Evolutionary conservation across 2,888 invertebrate species (phyloP), one percentile per base, ranked within the genome.

Genomic region (Cecidostiba fungosa): DNA sequence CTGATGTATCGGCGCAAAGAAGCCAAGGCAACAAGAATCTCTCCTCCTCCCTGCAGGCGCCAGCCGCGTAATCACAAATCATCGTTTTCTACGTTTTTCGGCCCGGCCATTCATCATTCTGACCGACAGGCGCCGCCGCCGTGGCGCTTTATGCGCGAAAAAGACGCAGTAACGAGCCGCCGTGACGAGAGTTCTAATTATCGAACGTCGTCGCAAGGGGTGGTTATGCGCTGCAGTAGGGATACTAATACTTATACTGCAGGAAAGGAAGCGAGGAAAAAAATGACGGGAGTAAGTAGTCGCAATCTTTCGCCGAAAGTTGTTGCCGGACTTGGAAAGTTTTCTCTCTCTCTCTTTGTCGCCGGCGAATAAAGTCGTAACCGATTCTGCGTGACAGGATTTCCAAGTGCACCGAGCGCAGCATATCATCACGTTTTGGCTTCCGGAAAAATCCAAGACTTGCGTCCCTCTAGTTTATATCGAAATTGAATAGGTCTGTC

Each of bases 101-200:
- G 26, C 3, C 88, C 84, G 89, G 89, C 89, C 87, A 91, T 91
- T 90, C 88, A 91, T 91, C 91, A 91, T 91, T 88, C 86, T 88
- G 89, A 90, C 88, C 83, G 91, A 90, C 91, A 90, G 90, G 85
- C 87, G 83, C 86, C 50, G 14, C 14, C 32, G 23, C 32, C 2
- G 50, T 23, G 39, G 43, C 80, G 26, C 26, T 72, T 50, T 70
- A 72, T 62, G 77, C 66, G 72, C 59, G 66, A 77, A 77, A 79
- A 72, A 77, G 69, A 54, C 23, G 69, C 50, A 16, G 77, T 79
- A 83, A 82, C 76, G 62, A 79, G 70, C 59, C 76, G n/a, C 47
- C 81, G 77, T 84, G 83, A 86, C 80, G 86, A 77, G 72, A 80
- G 77, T 81, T 80, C 77, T 84, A 86, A 86, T 86, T 86, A 86